Evolutionary conservation across 1,140 invertebrate genomes (phyloP).

Genomic region (Brachionus calyciflorus): DNA sequence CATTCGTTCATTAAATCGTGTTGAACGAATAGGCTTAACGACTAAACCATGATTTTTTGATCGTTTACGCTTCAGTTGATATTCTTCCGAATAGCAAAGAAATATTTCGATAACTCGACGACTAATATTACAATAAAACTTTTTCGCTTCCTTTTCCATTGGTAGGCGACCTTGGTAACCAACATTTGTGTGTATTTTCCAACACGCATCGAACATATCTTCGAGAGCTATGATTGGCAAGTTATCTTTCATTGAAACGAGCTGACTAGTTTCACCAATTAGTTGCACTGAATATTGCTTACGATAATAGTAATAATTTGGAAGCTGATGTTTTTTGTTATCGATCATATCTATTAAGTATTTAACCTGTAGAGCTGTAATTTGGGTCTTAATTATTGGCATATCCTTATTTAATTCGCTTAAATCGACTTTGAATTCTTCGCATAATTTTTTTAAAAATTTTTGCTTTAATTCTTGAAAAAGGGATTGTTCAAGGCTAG

Average conservation of each 20-base stretch:
- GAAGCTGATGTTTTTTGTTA: not conserved
- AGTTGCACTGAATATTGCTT: not conserved
- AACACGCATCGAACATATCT: not conserved
- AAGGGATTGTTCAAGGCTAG: no score
- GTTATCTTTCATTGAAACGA: not conserved
- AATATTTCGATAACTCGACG: not conserved
- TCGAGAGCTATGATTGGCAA: not conserved
- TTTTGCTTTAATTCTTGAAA: no score
- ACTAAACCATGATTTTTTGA: slow-evolving; percentile 10
- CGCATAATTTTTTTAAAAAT: no score
- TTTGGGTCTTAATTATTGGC: not conserved
- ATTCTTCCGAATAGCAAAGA: not conserved
- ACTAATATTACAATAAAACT: not conserved
- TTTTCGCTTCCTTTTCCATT: not conserved
- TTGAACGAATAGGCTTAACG: slow-evolving; percentile 21
- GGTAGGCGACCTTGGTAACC: not conserved
- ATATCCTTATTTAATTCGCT: no score
- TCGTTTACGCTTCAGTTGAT: not conserved
- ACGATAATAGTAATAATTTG: not conserved
- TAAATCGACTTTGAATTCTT: no score
- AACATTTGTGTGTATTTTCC: not conserved
- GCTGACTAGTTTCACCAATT: not conserved
- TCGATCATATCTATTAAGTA: not conserved
- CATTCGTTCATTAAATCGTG: slow-evolving; percentile 40
- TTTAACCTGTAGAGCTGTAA: not conserved